Evolutionary conservation across 2,888 invertebrate species (phyloP), one percentile per base, ranked within the genome.

Genomic region (Cantharis flavilabris): DNA sequence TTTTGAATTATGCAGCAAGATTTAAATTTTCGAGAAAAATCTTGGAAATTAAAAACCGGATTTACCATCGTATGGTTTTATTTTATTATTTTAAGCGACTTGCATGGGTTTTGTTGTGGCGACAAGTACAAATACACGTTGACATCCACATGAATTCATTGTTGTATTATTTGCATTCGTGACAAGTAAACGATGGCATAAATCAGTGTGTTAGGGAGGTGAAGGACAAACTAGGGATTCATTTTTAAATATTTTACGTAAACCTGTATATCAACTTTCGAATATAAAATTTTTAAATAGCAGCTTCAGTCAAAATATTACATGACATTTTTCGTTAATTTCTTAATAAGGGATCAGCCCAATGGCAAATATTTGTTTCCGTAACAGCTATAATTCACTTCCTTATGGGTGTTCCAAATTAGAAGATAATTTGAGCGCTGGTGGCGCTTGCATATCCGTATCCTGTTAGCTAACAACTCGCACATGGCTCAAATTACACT

Each of bases 391-490:
- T 73, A 78, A 76, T 78, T 78, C 76, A 78, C 76, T 81, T 80
- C 81, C 79, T 77, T 79, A 80, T 81, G 80, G 81, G 78, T 76
- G 79, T 80, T 78, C 80, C 76, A 80, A 80, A 81, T 81, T 81
- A 81, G 79, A 76, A 80, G 80, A 81, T 80, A 81, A 81, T 81
- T 81, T 80, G 73, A 76, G 77, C 76, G 79, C 75, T 79, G 80
- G 81, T 81, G 81, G 81, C 81, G 81, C 81, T 81, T 80, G 79
- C 79, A 82, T 83, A 82, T 82, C 82, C 81, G 83, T 81, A 82
- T 81, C 80, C 81, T 80, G 79, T 82, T 80, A 76, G 77, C 77
- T 80, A 79, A 80, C 80, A 80, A 78, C 80, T 77, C 72, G 74
- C 82, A 82, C 79, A 81, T 82, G 82, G 80, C 80, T 82, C 81